Conservation (phyloP, 92 coral and sea anemone genomes). For the Bergia sp. region DNA sequence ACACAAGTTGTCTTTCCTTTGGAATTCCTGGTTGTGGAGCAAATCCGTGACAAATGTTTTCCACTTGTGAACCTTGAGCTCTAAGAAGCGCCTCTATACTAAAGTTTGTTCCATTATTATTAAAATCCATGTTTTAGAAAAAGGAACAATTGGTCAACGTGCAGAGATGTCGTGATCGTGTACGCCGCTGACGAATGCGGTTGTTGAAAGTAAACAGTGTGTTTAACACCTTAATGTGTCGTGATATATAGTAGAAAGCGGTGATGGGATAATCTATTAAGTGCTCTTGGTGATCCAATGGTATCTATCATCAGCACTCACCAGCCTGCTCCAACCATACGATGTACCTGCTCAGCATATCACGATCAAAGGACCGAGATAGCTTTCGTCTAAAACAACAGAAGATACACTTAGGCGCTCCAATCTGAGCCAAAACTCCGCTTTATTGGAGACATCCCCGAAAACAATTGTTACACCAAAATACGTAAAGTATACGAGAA, state of each 20-base stretch:
- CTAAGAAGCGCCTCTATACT: constrained; percentile 44
- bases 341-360: not conserved
- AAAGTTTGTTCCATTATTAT: constrained; percentile 27
- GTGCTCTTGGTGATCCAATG: constrained; percentile 37
- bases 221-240: constrained; percentile 40
- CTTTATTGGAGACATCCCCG: not conserved
- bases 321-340: not conserved
- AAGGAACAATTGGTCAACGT: not conserved
- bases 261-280: constrained; percentile 35
- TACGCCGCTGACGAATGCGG: not conserved
- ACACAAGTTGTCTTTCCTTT: constrained; percentile 22
- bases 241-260: constrained; percentile 1
- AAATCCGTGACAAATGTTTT: constrained; percentile 16
- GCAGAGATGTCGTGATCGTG: not conserved
- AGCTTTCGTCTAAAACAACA: not conserved
- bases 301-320: constrained; percentile 27
- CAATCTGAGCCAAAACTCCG: not conserved
- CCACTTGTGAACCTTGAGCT: constrained; percentile 27
- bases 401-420: not conserved
- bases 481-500: not conserved
- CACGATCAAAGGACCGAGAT: constrained; percentile 4
- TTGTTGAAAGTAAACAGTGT: constrained; percentile 27
- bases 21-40: constrained; percentile 31
- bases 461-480: not conserved
- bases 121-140: constrained; percentile 31